Evolutionary conservation across 1,140 invertebrate genomes (phyloP).

Genomic region (Colletes gigas): DNA sequence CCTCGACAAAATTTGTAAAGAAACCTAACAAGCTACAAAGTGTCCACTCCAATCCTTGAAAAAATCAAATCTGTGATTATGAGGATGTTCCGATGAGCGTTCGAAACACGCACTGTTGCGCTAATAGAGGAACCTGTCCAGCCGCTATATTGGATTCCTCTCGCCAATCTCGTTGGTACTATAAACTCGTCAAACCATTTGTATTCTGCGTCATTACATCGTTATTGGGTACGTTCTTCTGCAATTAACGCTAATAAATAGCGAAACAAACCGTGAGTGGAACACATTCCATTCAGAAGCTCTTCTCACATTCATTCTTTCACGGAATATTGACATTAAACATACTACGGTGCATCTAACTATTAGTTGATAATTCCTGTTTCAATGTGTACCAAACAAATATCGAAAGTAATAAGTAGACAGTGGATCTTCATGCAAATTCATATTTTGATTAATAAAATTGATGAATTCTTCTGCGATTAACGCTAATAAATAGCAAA

Average conservation of each 20-base stretch:
- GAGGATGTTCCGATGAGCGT: conserved; percentile 64
- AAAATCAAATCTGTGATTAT: conserved; percentile 36
- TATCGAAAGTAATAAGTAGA: neutral
- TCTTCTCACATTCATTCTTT: neutral
- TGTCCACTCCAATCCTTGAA: conserved; percentile 2
- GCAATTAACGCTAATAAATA: neutral
- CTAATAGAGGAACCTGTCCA: conserved; percentile 63
- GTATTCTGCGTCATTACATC: conserved; percentile 73
- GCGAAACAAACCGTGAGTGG: neutral
- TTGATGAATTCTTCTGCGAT: neutral
- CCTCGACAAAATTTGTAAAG: neutral
- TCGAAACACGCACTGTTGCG: conserved; percentile 61
- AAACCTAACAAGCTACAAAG: neutral
- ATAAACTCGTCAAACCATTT: conserved; percentile 68
- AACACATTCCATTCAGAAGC: neutral
- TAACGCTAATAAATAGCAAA: neutral
- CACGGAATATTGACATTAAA: neutral
- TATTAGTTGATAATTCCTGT: neutral
- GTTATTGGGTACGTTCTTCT: conserved; percentile 66
- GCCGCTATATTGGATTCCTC: conserved; percentile 43
- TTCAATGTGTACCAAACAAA: neutral
- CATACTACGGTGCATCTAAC: no score
- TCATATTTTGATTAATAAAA: no score
- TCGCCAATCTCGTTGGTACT: conserved; percentile 58
- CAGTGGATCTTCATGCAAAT: no score